Evolutionary conservation across 2,888 invertebrate species (phyloP), one percentile per base, ranked within the genome.

Genomic region (Pollenia labialis): DNA sequence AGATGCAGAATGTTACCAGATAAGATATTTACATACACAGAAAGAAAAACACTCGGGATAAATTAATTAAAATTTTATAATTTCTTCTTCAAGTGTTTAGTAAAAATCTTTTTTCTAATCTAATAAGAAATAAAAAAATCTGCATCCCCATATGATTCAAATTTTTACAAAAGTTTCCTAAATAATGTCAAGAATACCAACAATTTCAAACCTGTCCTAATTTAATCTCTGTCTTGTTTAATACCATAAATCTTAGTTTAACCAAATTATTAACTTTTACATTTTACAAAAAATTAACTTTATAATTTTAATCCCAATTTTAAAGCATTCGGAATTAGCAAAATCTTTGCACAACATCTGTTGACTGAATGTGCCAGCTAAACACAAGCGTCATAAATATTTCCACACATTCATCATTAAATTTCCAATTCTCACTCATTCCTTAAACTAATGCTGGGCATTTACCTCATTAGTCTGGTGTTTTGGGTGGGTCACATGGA

Each of bases 341-440:
- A 64, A 85, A 18, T 76, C 81, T 75, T 32, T 75, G 7, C 81
- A 66, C 54, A 85, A 74, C 81, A 81, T 50, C 52, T 75, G 62
- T 75, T 48, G 9, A 46, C 66, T 58, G 40, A 77, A 56, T 58
- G 7, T 16, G n/a, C 16, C 50, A 40, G 40, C 66, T 16, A 52
- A 14, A n/a, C 58, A 48, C 42, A 44, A 44, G 42, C 14, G 18
- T 44, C 12, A 18, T 50, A 68, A 16, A 52, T 14, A 46, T 44
- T 64, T 46, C 9, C 8, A 32, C 58, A 50, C 23, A 32, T 46
- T 44, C 14, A 18, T 58, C 32, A 56, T 14, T 40, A 4, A n/a
- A 14, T 44, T 69, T 48, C 2, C n/a, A 16, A 23, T 62, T 10
- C 40, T 12, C 14, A 54, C 40, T 46, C 11, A 18, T 71, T 46